These are phyloP conservation scores for Halcyon badia DNA, from an alignment of 2,797 vertebrate genomes.

Conservation along the genomic window DNA sequence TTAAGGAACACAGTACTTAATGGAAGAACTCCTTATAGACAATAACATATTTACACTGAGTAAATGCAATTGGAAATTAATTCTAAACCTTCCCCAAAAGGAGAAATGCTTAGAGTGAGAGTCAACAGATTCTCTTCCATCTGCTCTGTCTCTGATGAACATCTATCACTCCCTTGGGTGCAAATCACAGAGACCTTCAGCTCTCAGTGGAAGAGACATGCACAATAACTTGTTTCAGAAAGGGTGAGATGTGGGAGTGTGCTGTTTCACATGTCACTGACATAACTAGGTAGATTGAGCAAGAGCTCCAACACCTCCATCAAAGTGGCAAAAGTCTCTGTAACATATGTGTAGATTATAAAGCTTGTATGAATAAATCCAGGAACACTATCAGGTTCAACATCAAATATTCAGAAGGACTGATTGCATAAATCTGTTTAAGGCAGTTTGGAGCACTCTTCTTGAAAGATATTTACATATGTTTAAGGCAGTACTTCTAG, in stretches of 20 bases:
- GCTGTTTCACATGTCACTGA: background rate
- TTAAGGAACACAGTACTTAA: background rate
- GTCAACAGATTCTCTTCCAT: background rate
- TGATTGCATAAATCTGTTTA: background rate
- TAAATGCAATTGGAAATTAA: background rate
- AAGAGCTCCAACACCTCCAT: background rate
- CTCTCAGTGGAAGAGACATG: background rate
- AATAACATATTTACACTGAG: background rate
- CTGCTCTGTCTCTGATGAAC: background rate
- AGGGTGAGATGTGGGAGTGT: background rate
- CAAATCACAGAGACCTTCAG: background rate
- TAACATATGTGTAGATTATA: background rate
- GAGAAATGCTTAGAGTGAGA: background rate
- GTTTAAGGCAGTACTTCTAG: background rate
- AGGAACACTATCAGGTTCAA: background rate
- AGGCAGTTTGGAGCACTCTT: background rate
- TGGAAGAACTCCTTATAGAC: background rate
- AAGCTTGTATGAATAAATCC: conserved; percentile 14
- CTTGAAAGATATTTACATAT: background rate
- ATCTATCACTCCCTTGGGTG: background rate
- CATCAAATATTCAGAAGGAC: background rate
- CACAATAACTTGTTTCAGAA: conserved; percentile 6
- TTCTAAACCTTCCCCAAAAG: background rate
- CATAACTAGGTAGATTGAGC: background rate
- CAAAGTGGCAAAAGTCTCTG: background rate